A percentile compares a stretch with the other conserved stretches of the same genome.
Conservation (phyloP, 2,113 vertebrate genomes). For the Apteryx owenii region DNA sequence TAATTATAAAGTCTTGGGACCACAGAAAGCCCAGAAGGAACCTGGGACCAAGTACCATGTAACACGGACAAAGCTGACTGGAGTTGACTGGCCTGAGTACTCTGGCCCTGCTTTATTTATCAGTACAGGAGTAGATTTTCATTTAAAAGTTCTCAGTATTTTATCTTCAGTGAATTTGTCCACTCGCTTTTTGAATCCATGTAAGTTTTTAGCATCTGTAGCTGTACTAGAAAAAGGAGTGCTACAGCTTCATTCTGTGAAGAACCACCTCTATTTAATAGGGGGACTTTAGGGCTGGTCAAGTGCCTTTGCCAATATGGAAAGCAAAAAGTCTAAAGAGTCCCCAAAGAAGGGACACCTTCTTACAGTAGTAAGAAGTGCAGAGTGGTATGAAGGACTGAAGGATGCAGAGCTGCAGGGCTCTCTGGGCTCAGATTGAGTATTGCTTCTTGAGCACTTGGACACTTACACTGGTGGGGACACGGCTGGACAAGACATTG, state of each 20-base stretch:
- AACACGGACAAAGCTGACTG: neutral
- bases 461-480: neutral
- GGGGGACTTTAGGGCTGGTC: neutral
- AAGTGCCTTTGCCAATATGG: neutral
- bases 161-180: neutral
- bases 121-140: neutral
- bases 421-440: neutral
- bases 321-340: neutral
- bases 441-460: neutral
- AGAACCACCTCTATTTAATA: neutral
- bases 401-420: neutral
- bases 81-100: neutral
- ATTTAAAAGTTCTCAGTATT: neutral
- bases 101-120: neutral
- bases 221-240: rapidly evolving
- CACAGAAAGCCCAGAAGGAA: neutral
- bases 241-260: neutral
- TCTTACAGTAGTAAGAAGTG: neutral
- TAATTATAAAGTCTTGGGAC: neutral
- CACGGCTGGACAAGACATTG: neutral
- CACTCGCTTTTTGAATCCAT: neutral
- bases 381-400: neutral
- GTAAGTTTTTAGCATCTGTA: neutral
- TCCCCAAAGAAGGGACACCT: rapidly evolving
- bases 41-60: neutral